These are phyloP conservation scores for Mastigias papua DNA, from an alignment of 30 jellyfish, hydroid and myxozoan species.

Conservation along the genomic window DNA sequence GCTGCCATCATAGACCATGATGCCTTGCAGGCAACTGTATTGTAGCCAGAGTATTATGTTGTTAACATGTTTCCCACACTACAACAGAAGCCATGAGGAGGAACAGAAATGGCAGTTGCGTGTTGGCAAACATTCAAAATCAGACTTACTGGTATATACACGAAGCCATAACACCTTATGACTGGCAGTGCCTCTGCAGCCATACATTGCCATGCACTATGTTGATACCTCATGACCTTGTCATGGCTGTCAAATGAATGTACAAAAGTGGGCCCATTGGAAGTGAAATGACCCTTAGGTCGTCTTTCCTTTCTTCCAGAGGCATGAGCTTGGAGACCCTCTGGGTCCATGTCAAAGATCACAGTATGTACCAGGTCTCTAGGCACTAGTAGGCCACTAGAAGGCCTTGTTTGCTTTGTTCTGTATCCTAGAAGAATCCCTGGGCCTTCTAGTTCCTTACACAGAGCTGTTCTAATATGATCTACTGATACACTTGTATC, in stretches of 20 bases:
- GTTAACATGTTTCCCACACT: not conserved
- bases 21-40: no score
- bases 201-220: conserved; percentile 65
- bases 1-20: no score
- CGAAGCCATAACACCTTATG: conserved; percentile 26
- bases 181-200: conserved; percentile 51
- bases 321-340: conserved; percentile 15
- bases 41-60: no score
- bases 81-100: not conserved
- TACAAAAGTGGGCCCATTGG: conserved; percentile 8
- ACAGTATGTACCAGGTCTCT: conserved; percentile 33
- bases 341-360: conserved; percentile 46
- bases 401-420: conserved; percentile 42
- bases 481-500: conserved; percentile 3
- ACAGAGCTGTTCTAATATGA: conserved; percentile 37
- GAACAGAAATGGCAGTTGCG: no score
- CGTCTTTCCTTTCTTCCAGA: not conserved
- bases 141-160: conserved; percentile 33
- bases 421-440: conserved; percentile 49
- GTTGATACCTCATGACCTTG: conserved; percentile 51
- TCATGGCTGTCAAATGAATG: conserved; percentile 64
- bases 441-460: conserved; percentile 40
- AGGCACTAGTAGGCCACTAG: conserved; percentile 38
- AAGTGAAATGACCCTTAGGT: conserved; percentile 13
- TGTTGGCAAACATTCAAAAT: conserved; percentile 25